Evolutionary conservation across 2,888 invertebrate species (phyloP).

Genomic region (Linnaemya vulpina): DNA sequence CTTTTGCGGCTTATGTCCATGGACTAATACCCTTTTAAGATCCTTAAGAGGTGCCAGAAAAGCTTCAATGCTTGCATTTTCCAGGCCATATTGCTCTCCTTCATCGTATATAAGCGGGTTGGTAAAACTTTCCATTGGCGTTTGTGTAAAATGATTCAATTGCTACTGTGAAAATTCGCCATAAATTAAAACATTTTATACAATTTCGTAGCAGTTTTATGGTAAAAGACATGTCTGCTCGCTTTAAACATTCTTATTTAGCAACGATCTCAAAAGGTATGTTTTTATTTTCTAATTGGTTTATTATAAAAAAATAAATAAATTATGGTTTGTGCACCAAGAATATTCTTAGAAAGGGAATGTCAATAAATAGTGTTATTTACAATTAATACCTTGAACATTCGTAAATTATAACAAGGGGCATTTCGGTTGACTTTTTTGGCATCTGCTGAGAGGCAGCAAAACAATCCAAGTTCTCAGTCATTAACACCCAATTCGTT

Average conservation of each 20-base stretch:
- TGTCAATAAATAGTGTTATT: neutral
- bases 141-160: conserved; percentile 20
- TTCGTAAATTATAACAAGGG: neutral
- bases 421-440: neutral
- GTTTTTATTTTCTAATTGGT: conserved; percentile 17
- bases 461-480: too few relatives aligned
- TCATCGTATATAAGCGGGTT: neutral
- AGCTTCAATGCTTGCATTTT: conserved; percentile 2
- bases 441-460: too few relatives aligned
- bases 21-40: neutral
- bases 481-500: too few relatives aligned
- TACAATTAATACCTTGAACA: neutral
- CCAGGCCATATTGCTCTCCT: conserved; percentile 10
- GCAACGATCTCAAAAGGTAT: neutral
- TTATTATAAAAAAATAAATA: conserved; percentile 7
- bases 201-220: neutral
- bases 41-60: conserved; percentile 29
- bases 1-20: neutral
- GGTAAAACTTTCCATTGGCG: neutral
- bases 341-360: neutral
- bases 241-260: conserved; percentile 4
- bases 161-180: neutral
- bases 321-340: neutral
- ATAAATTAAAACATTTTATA: conserved; percentile 9
- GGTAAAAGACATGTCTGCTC: neutral